phyloP scores from a whole-genome alignment of 1,140 invertebrate species.

The Adoxophyes honmai region DNA sequence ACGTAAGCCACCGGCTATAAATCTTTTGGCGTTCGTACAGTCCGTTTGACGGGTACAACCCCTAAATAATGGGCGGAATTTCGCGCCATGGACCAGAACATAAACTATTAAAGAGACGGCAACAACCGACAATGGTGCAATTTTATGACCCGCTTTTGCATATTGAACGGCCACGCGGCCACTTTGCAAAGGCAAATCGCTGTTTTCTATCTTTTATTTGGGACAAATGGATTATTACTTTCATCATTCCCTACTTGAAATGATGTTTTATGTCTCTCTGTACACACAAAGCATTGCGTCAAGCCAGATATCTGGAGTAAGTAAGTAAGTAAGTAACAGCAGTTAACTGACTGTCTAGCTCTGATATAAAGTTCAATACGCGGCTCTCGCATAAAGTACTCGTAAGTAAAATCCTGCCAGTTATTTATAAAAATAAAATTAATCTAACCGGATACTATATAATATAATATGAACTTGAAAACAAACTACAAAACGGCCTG shows the following conservation, averaged over 20 bases:
- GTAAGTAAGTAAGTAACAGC: no score
- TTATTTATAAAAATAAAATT: no score
- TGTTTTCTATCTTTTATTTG: constrained; percentile 16
- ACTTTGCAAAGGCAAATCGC: constrained; percentile 22
- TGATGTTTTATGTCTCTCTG: no score
- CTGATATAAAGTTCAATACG: no score
- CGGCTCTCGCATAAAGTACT: no score
- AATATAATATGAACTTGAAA: constrained; percentile 19
- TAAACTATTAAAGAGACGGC: constrained; percentile 41
- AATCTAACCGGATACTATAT: no score
- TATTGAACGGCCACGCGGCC: constrained; percentile 27
- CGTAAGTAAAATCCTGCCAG: no score
- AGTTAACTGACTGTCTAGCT: no score
- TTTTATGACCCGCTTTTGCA: constrained; percentile 34
- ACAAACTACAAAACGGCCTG: constrained; percentile 17
- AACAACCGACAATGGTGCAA: constrained; percentile 25
- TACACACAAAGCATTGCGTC: no score
- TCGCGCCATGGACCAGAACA: constrained; percentile 35
- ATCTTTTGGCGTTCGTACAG: constrained; percentile 26
- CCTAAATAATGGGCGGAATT: constrained; percentile 40
- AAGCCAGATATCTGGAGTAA: no score
- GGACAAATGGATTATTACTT: constrained; percentile 18
- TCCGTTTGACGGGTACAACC: constrained; percentile 33
- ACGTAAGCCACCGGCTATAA: constrained; percentile 25
- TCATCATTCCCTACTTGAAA: not conserved